A percentile compares a stretch with the other conserved stretches of the same genome.
These are phyloP conservation scores for Euschistus heros DNA, from an alignment of 1,140 invertebrate species.

Conservation along the genomic window DNA sequence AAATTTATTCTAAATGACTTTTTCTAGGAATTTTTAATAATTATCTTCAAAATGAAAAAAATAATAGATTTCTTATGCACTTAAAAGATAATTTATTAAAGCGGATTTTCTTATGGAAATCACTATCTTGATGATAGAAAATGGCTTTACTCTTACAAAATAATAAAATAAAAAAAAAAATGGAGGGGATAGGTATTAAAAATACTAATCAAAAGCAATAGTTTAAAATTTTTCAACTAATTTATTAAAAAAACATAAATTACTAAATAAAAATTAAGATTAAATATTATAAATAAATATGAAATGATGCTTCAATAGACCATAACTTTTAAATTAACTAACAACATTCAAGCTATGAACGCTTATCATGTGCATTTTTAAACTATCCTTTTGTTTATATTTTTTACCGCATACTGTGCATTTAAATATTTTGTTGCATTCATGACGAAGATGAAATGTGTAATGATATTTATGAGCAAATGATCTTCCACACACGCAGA, in stretches of 20 bases:
- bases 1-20: too few species aligned
- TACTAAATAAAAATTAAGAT: neutral
- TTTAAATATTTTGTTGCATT: slow-evolving; percentile 16
- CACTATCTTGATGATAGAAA: too few species aligned
- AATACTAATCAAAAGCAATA: neutral
- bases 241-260: neutral
- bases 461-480: slow-evolving; percentile 11
- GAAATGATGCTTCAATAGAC: neutral
- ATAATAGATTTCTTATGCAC: too few species aligned
- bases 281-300: neutral
- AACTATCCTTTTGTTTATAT: neutral
- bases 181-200: too few species aligned
- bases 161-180: too few species aligned
- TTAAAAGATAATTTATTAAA: too few species aligned
- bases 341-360: neutral
- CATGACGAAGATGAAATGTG: slow-evolving; percentile 3
- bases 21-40: too few species aligned
- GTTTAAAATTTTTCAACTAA: neutral
- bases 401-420: slow-evolving; percentile 4
- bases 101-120: too few species aligned
- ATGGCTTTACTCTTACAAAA: too few species aligned
- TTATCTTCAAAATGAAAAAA: too few species aligned
- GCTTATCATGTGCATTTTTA: too few species aligned
- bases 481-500: slow-evolving; percentile 11
- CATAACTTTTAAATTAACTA: neutral